These are phyloP conservation scores for Eristalis intricaria DNA, from an alignment of 2,888 invertebrate species.

Conservation along the genomic window DNA sequence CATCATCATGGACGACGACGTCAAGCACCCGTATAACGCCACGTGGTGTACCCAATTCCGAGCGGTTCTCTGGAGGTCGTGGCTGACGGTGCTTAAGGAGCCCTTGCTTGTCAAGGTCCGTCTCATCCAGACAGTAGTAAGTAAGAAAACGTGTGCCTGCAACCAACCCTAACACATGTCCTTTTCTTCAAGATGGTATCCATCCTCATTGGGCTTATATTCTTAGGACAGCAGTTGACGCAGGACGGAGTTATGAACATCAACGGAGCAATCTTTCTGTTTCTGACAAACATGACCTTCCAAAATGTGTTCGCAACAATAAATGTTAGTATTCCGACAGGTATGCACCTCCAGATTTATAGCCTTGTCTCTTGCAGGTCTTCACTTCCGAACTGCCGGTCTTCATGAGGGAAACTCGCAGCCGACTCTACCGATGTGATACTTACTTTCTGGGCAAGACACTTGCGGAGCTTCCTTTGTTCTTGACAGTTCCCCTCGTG, in stretches of 20 bases:
- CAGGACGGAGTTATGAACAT: constrained; percentile 97
- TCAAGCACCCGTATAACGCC: constrained; percentile 84
- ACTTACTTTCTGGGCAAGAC: constrained; percentile 96
- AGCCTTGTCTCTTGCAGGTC: constrained; percentile 83
- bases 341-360: not conserved
- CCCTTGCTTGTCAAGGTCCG: constrained; percentile 95
- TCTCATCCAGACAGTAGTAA: constrained; percentile 93
- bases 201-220: constrained; percentile 93
- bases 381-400: constrained; percentile 95
- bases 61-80: constrained; percentile 94
- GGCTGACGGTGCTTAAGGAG: constrained; percentile 93
- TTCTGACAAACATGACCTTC: constrained; percentile 96
- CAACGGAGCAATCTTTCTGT: constrained; percentile 94
- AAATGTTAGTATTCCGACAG: constrained; percentile 83
- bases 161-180: not conserved
- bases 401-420: constrained; percentile 93
- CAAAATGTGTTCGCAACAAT: constrained; percentile 97
- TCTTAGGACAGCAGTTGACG: constrained; percentile 90
- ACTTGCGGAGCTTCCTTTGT: constrained; percentile 93
- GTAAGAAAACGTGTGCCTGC: constrained; percentile 76
- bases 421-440: constrained; percentile 94
- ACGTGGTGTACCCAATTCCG: constrained; percentile 94
- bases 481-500: constrained; percentile 90
- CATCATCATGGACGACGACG: constrained; percentile 81
- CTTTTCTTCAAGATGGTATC: constrained; percentile 88